These are phyloP conservation scores for Drosophila neocordata DNA, from an alignment of 1,140 invertebrate genomes.

Conservation along the genomic window DNA sequence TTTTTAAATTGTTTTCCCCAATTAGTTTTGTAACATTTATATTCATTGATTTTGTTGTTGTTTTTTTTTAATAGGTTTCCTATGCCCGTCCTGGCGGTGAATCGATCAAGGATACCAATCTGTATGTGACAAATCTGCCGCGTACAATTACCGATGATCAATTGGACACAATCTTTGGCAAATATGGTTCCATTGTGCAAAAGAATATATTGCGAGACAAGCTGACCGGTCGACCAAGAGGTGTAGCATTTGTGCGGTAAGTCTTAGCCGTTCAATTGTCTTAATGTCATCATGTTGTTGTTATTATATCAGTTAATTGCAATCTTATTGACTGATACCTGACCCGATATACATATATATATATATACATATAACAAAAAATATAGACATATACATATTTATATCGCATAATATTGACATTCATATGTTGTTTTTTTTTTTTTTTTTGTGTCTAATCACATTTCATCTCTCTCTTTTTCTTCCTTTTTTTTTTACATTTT, in stretches of 20 bases:
- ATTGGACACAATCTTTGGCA: conserved; percentile 92
- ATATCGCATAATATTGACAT: background rate
- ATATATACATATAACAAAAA: background rate
- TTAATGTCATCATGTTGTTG: background rate
- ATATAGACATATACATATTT: background rate
- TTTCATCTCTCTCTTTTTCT: conserved; percentile 10
- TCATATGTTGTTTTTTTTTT: background rate
- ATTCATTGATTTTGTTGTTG: background rate
- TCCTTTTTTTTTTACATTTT: background rate
- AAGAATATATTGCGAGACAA: conserved; percentile 95
- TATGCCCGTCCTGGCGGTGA: conserved; percentile 95
- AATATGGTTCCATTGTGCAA: conserved; percentile 94
- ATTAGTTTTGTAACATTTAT: too few relatives aligned
- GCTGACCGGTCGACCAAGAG: conserved; percentile 91
- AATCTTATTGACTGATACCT: too few relatives aligned
- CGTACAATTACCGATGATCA: conserved; percentile 92
- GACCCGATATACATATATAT: too few relatives aligned
- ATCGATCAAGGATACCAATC: conserved; percentile 96
- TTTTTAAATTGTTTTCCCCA: too few relatives aligned
- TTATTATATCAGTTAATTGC: background rate
- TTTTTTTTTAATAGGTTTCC: conserved; percentile 89
- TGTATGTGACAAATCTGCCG: conserved; percentile 96
- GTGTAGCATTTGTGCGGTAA: conserved; percentile 96
- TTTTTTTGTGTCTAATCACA: conserved; percentile 3
- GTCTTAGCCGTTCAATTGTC: conserved; percentile 30